Base-by-base conservation (phyloP, 2,888 invertebrate genomes). In the Diploptera punctata region DNA sequence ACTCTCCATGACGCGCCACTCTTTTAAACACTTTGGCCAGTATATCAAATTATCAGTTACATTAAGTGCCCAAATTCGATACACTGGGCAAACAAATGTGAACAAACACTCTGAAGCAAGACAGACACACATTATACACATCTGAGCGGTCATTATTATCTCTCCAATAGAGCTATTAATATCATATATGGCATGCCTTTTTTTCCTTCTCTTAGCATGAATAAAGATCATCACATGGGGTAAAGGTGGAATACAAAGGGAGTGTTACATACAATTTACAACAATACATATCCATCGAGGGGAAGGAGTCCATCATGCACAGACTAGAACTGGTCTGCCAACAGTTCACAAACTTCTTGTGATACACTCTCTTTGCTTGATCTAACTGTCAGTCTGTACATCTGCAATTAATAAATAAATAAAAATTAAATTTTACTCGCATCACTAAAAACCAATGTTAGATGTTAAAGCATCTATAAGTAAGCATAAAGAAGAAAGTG, bases 301-400 rank as follows among this genome's bases (percentile, higher is more conserved):
- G 57, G 29, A 57, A 2, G n/a, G 29, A 57, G 62, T 62, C 43
- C 43, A 38, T 43, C 2, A 29, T 9, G 33, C 33, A 10, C 65
- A 65, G 71, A 75, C 75, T 93, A 99, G 88, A 99, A 98, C 87
- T 98, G 98, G 85, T 97, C 95, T 81, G 93, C 91, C 81, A 99
- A 88, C 79, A 99, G 89, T 83, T 98, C 92, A 84, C 97, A 97
- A 79, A 99, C 86, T 87, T 95, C 94, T 82, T 93, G 91, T 73
- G 99, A 96, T 78, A 98, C 97, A 75, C 92, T 88, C 84, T 98
- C 98, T 87, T 98, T 98, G 86, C 98, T 99, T 78, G 98, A 96
- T 82, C 99, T 91, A 77, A 99, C 93, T 74, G 99, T 99, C 82
- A 99, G 88, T 82, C 99, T 95, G 87, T 94, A 99, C 99, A 99